These are phyloP conservation scores for Callocephalon fimbriatum DNA, from an alignment of 2,113 vertebrate species.

Conservation along the genomic window DNA sequence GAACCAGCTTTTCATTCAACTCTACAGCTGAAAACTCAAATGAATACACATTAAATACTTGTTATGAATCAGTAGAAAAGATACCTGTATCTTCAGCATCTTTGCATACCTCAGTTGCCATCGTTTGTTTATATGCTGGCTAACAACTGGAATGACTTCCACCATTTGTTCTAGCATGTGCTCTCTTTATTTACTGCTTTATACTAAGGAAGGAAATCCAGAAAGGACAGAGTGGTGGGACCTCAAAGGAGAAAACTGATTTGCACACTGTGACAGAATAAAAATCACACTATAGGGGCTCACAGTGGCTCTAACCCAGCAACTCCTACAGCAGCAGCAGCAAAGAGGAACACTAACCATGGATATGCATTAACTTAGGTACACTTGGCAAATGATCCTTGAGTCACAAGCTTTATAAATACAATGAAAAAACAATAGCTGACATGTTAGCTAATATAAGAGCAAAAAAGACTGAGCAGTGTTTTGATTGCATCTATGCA, in stretches of 20 bases:
- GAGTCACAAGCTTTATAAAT: neutral
- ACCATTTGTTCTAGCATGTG: neutral
- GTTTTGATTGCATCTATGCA: neutral
- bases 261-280: neutral
- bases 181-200: neutral
- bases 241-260: neutral
- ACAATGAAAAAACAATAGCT: neutral
- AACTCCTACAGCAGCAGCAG: neutral
- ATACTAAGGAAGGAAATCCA: neutral
- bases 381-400: neutral
- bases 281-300: neutral
- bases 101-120: neutral
- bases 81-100: neutral
- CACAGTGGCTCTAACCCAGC: neutral
- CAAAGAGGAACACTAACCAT: neutral
- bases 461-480: neutral
- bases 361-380: neutral
- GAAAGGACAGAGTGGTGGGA: neutral
- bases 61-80: neutral
- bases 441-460: no score
- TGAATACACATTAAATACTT: neutral
- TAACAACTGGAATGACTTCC: neutral
- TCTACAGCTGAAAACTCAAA: neutral
- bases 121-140: neutral
- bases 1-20: neutral